phyloP scores from a whole-genome alignment of 2,797 vertebrate genomes.

The Acanthopagrus latus region DNA sequence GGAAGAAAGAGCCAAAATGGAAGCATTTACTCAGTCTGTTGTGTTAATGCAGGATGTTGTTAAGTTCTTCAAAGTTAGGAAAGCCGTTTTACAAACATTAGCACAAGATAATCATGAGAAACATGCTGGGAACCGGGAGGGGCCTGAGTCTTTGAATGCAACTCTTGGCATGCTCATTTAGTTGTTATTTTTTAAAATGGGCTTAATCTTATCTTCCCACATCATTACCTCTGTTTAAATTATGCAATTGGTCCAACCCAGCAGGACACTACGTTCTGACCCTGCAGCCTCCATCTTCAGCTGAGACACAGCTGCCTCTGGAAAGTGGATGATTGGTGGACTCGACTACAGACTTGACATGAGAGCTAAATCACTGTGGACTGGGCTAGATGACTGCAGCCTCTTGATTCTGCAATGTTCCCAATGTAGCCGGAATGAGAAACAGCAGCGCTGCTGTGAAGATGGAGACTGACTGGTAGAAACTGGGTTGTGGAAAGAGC shows the following conservation, averaged over 20 bases:
- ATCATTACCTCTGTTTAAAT: conserved; percentile 39
- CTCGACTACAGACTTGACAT: conserved; percentile 40
- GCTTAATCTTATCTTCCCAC: conserved; percentile 22
- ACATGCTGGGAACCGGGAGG: neutral
- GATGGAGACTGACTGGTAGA: conserved; percentile 17
- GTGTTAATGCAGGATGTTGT: neutral
- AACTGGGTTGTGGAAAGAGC: conserved; percentile 20
- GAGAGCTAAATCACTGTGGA: conserved; percentile 34
- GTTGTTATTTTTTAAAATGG: neutral
- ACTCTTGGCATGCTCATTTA: conserved; percentile 3
- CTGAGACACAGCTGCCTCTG: conserved; percentile 20
- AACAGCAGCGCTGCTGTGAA: conserved; percentile 9
- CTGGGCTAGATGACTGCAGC: conserved; percentile 31
- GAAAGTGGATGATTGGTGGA: conserved; percentile 43
- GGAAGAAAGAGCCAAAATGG: neutral
- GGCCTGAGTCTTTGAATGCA: neutral
- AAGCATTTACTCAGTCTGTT: neutral
- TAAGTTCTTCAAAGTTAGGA: neutral
- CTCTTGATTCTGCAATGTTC: conserved; percentile 32
- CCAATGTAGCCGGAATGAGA: conserved; percentile 2
- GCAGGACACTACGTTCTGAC: neutral
- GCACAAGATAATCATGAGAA: neutral
- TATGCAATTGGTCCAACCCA: conserved; percentile 18
- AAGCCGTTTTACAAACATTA: neutral
- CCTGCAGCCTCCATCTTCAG: neutral